Base-by-base conservation (phyloP, 2,797 vertebrate genomes). In the Prionace glauca region DNA sequence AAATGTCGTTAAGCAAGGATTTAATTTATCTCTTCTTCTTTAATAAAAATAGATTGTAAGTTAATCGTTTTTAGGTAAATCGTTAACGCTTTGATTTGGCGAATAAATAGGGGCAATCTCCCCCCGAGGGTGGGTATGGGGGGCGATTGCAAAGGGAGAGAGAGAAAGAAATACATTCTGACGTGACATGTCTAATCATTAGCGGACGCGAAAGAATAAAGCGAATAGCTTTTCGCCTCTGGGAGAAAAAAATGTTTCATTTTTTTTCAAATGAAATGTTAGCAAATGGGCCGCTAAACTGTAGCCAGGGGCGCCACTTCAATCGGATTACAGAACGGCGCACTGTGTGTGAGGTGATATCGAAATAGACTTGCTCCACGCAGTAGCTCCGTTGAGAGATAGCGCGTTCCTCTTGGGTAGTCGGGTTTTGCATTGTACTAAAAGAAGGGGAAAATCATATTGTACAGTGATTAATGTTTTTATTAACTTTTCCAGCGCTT, bases 141-240 rank as follows among this genome's bases (percentile, higher is more conserved):
- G n/a, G 10, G 41, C 8, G 7, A 50, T 26, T 26, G 72, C 1
- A 10, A 26, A 16, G 10, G 32, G 72, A 12, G 11, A 24, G 29
- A 1, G 87, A 96, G 88, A 97, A 18, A 16, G 14, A 18, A 69
- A 69, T 18, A 97, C 98, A 98, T 99, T 99, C 98, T 97, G 95
- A 97, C 97, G 98, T 98, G 98, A 98, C 98, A 99, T 98, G 98
- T 99, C 99, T 98, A 98, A 98, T 99, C 98, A 98, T 98, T 97
- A 97, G 97, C 97, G 97, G 96, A 96, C 97, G 97, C 96, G 97
- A 97, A 98, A 96, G 97, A 98, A 98, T 98, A 97, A 98, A 98
- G 98, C 98, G 96, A 96, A 96, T 96, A 16, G 97, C 96, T 96
- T 97, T 98, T 96, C 12, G 98, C 97, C 97, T 90, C 72, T 87